Evolutionary conservation across 2,113 vertebrate genomes (phyloP), one percentile per base, ranked within the genome.

Genomic region (Carassius auratus): DNA sequence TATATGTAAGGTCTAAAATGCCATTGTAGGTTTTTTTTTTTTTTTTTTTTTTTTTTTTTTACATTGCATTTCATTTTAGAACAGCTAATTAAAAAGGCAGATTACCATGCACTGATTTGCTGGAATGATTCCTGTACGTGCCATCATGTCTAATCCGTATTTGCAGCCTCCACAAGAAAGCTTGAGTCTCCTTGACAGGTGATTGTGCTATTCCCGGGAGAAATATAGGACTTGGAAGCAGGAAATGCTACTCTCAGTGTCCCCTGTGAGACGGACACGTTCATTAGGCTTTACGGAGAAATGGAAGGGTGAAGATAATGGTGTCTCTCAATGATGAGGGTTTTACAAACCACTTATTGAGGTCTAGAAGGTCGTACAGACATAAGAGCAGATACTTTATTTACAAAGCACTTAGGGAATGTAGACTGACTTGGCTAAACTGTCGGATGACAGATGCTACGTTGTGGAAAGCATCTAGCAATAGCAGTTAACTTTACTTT

Each of bases 301-400:
- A 59, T 19, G 36, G 59, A 23, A 5, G 59, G 17, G 33, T 88
- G 68, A 62, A 23, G 48, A 77, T 36, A 45, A 23, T 45, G 52
- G 55, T 52, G n/a, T 69, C 62, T 80, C 55, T 33, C 75, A 62
- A 12, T 81, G 57, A 64, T 6, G 79, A 50, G 30, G 52, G 61
- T 81, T 81, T 81, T 52, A 64, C n/a, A n/a, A 68, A 79, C 82
- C 42, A 66, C 74, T 85, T 86, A 83, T 61, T 50, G 36, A 55
- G 68, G 86, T 69, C 69, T 14, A 87, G 26, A 19, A 66, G 83
- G 76, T 85, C 57, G 68, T 5, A 0, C 26, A 33, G 81, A 50
- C 52, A 80, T 59, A 57, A 50, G 76, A 79, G 76, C 84, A 42
- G 84, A 55, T 33, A 64, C 48, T 84, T 87, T 81, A 73, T 75